Base-by-base conservation (phyloP, 92 coral and sea anemone genomes). In the Parazoanthus atlanticus region DNA sequence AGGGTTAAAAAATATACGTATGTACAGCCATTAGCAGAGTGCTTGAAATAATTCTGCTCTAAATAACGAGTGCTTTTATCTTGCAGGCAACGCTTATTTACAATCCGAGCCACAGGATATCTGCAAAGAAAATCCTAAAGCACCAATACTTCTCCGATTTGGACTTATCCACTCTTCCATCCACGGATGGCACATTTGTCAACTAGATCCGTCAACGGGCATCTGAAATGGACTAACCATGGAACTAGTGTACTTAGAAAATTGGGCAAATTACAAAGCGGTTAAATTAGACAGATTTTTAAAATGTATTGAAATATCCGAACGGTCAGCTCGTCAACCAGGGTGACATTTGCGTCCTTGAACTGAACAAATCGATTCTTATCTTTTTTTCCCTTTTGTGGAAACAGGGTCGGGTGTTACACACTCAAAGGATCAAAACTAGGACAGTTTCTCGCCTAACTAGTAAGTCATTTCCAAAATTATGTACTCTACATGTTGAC, bases 71-170 rank as follows among this genome's bases (percentile, higher is more conserved):
- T 21, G 52, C 43, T 70, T 70, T 73, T 64, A 13, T 82, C 13
- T 85, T 76, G 1, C 89, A 96, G 98, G 79, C 84, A 85, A 93
- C 94, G 89, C 93, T 97, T 7, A 46, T 85, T 13, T 97, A 97
- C 85, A 92, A 96, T 79, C 99, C 99, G 17, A 95, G 93, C 76
- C 77, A 89, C 76, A 89, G 99, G 70, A 95, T 97, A 88, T 91
- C 97, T 70, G 98, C 98, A 86, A 97, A 96, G 91, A 86, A 88
- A 77, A 94, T 98, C 43, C 80, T 97, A 67, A 95, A 94, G 81
- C 98, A 97, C 82, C 81, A 90, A 32, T 97, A 94, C 89, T 97
- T 97, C 79, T 66, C 91, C 36, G 98, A 97, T 80, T 86, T 97
- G 73, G 97, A 97, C 86, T 86, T 92, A 11, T 90, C 91, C 10